Evolutionary conservation across 2,797 vertebrate species (phyloP), one percentile per base, ranked within the genome.

Genomic region (Clamator glandarius): DNA sequence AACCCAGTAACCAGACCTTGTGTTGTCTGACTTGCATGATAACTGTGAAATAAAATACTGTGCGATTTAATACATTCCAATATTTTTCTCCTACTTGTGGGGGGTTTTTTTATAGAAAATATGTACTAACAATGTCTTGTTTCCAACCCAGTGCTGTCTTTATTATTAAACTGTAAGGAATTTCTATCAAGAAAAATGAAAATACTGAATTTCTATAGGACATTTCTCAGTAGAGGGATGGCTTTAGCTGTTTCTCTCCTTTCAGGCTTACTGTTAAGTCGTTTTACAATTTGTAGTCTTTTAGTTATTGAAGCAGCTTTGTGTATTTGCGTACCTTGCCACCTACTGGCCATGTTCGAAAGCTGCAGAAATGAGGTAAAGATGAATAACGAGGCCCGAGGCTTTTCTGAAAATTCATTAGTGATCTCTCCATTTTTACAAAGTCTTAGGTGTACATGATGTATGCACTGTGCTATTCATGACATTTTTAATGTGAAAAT

Each of bases 241-340:
- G 5, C 17, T 33, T 25, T 25, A 14, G 15, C 19, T 16, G 29
- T 10, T 15, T 0, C 19, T 11, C 19, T 19, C 11, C 16, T 3
- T 4, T 3, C 55, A 11, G 74, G 18, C 19, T 46, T 19, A 23
- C 24, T 21, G 51, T 15, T 14, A 10, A 13, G 46, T 5, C 39
- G 39, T 13, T 39, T 19, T 23, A 2, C 13, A 5, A 17, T 17
- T 36, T 15, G 24, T 3, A 7, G 46, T 5, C n/a, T 2, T 24
- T 12, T 35, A 10, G n/a, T 3, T 50, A 1, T 1, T 2, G 19
- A 16, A n/a, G 35, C 46, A 11, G n/a, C 17, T 6, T 8, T 41
- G 88, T 79, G 94, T 73, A 94, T 95, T 96, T 96, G 97, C 69
- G 64, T 70, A 70, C 95, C 96, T 95, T 94, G 98, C 97, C 98